Base-by-base conservation (phyloP, 1,140 invertebrate species). In the Rhyzopertha dominica region DNA sequence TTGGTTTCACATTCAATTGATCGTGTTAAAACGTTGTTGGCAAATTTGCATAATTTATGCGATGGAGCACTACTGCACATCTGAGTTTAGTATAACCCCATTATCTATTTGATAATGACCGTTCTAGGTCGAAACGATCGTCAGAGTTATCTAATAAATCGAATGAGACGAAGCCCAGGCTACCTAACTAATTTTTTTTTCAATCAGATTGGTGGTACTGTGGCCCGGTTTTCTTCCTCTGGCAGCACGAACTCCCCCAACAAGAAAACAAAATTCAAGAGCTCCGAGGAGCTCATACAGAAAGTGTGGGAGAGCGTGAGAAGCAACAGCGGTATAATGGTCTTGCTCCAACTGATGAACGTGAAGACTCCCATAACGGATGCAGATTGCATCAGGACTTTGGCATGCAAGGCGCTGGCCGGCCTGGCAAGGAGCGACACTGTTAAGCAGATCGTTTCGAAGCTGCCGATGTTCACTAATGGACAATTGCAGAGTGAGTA, bases 261-360 rank as follows among this genome's bases (percentile, higher is more conserved):
- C 53, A 90, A 87, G 61, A 86, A 84, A 59, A 77, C 80, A 0
- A 80, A 78, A 26, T 70, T 80, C 18, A 80, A 84, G 48, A 82
- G 78, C 38, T 84, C 83, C 43, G 89, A 95, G 67, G 90, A 95
- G 57, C 71, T 94, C 2, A 82, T 95, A 42, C 82, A 85, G 61
- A 90, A 87, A 65, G 81, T 97, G 20, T 97, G 93, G 93, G 90
- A 95, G 65, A 86, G 85, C 51, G 83, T 95, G 2, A 73, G 94
- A 48, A 83, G 83, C 1, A 95, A 95, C 67, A 96, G 95, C 70
- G 93, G 92, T n/a, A 95, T 96, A 39, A 94, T 95, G 85, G 90
- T 91, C 25, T 63, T 89, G 14, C 61, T 89, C 1, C 82, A 83
- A 50, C 71, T 96, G 24, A 84, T 98, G 79, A 83, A 86, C 66